phyloP scores from a whole-genome alignment of 2,797 vertebrate species.

The Trichosurus vulpecula region DNA sequence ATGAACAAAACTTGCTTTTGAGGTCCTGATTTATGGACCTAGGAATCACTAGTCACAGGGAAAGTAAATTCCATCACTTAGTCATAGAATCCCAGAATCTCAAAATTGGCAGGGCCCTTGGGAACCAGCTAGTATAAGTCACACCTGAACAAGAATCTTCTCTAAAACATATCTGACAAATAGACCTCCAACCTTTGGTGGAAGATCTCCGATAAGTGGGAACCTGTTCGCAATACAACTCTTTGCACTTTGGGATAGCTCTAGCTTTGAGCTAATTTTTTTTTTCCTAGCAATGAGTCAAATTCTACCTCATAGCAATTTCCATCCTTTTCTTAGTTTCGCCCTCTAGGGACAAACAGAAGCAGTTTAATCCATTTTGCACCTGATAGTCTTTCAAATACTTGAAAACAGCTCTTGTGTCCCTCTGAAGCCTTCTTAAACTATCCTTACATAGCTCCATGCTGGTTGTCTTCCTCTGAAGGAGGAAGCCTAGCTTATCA shows the following conservation, averaged over 20 bases:
- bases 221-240: neutral
- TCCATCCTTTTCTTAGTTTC: neutral
- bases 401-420: neutral
- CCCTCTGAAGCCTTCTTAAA: neutral
- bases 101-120: neutral
- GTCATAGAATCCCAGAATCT: neutral
- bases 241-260: neutral
- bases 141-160: neutral
- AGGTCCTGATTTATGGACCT: neutral
- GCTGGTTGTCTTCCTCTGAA: neutral
- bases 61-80: neutral
- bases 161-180: neutral
- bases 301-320: neutral
- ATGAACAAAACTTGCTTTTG: neutral
- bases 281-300: neutral
- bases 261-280: neutral
- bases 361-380: neutral
- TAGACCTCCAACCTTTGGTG: neutral
- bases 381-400: neutral
- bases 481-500: neutral
- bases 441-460: neutral
- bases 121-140: neutral
- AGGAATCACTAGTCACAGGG: neutral
- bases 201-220: neutral
- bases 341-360: neutral